These are phyloP conservation scores for Scomber japonicus DNA, from an alignment of 2,113 vertebrate genomes.

Conservation along the genomic window DNA sequence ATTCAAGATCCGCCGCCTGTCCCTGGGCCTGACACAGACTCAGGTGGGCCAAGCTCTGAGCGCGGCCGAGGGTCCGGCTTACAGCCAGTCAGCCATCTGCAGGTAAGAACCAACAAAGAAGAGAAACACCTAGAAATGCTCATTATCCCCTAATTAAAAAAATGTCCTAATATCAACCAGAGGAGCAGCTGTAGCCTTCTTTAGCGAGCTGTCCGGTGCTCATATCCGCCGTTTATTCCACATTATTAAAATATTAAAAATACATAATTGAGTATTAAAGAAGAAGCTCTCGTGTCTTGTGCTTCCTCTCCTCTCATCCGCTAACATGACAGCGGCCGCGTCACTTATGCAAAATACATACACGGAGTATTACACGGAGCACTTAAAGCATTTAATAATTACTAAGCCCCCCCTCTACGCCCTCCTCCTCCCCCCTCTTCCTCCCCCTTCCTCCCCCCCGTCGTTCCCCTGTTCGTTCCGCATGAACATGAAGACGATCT, in stretches of 20 bases:
- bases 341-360: conserved; percentile 86
- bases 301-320: conserved; percentile 11
- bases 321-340: conserved; percentile 66
- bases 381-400: conserved; percentile 87
- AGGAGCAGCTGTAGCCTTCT: conserved; percentile 27
- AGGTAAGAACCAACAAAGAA: conserved; percentile 88
- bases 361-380: conserved; percentile 80
- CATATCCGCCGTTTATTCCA: conserved; percentile 56
- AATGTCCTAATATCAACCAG: conserved; percentile 50
- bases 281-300: conserved; percentile 48
- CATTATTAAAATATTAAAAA: conserved; percentile 79
- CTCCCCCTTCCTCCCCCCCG: too few relatives aligned
- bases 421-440: too few relatives aligned
- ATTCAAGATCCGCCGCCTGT: conserved; percentile 99
- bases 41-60: conserved; percentile 99
- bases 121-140: neutral
- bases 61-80: conserved; percentile 97
- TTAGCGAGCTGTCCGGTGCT: conserved; percentile 53
- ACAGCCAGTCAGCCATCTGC: conserved; percentile 99
- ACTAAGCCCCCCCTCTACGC: conserved; percentile 76
- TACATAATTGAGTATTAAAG: conserved; percentile 64
- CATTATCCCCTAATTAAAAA: conserved; percentile 12
- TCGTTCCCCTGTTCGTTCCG: conserved; percentile 47
- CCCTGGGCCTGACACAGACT: conserved; percentile 98
- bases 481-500: conserved; percentile 72